Base-by-base conservation (phyloP, 1,140 invertebrate species). In the Adelges cooleyi region DNA sequence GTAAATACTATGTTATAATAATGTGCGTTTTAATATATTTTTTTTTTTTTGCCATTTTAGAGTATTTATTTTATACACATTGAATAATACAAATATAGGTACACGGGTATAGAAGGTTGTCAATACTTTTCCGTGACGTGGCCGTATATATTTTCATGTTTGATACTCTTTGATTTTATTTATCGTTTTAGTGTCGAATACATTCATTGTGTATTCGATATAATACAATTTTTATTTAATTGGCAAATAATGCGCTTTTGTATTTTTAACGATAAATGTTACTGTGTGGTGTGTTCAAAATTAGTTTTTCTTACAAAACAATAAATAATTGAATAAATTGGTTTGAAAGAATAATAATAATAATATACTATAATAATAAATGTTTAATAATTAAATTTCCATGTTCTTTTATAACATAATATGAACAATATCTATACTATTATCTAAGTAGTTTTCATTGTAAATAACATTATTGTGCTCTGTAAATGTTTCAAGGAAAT, bases 401-500 rank as follows among this genome's bases (percentile, higher is more conserved):
- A 40, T 51, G 51, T 66, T 9, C 10, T 27, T 36, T 20, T 23
- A 54, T 17, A 36, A 48, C n/a, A 62, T 29, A 29, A 33, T 15
- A 23, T 29, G 8, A 48, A 25, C 17, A 62, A 48, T 48, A 62
- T 42, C 44, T 48, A 27, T 23, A 48, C 33, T 20, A 29, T 29
- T 62, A 62, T 33, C 29, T 62, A 48, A 48, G 56, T 62, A 62
- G 56, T 62, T 62, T 42, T 62, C 56, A 62, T 62, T 62, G 56
- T 62, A 62, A 62, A 62, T 62, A 62, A 62, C 56, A 62, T 62
- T 62, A 33, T 62, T 62, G 56, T 62, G 42, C 56, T 62, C 56
- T 62, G 56, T 62, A 62, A 62, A 62, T 62, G 56, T 62, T 62
- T 62, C 56, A 62, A 62, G 56, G 56, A 62, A 62, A 27, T 62